A percentile compares a stretch with the other conserved stretches of the same genome.
These are phyloP conservation scores for Cheilosia vernalis DNA, from an alignment of 2,888 invertebrate species.

Conservation along the genomic window DNA sequence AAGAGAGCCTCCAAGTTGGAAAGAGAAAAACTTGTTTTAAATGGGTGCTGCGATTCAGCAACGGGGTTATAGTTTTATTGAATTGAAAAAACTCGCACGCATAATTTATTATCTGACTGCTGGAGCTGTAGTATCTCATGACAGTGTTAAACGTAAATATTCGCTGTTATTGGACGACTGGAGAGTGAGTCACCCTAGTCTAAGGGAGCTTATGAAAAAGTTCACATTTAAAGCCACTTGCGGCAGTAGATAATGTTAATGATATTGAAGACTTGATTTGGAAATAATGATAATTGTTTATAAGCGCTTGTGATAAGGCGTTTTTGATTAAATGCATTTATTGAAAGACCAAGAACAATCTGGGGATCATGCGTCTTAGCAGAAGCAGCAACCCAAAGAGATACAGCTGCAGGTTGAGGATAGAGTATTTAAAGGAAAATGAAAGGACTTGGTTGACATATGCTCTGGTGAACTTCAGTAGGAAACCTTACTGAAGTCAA, in stretches of 20 bases:
- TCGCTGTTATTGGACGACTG: not conserved
- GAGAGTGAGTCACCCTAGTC: conserved; percentile 15
- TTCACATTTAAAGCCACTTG: not conserved
- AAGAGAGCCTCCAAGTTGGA: conserved; percentile 43
- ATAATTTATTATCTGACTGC: conserved; percentile 30
- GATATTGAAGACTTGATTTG: not conserved
- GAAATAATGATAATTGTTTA: not conserved
- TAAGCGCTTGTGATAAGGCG: not conserved
- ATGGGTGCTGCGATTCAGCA: conserved; percentile 43
- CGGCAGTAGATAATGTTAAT: not conserved
- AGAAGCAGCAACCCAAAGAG: no score
- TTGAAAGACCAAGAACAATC: no score
- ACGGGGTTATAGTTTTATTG: conserved; percentile 10
- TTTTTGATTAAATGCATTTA: no score
- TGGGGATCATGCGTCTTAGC: no score
- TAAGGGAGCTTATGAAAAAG: not conserved
- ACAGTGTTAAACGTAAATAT: conserved; percentile 1
- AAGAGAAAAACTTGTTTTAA: conserved; percentile 47
- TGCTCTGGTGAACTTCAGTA: no score
- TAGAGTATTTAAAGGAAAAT: no score
- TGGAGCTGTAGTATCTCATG: not conserved
- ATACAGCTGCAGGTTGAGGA: no score
- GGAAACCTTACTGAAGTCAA: no score
- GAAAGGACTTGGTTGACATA: no score
- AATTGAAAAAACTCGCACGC: conserved; percentile 33